Evolutionary conservation across 2,888 invertebrate genomes (phyloP).

Genomic region (Trachelus stipa): DNA sequence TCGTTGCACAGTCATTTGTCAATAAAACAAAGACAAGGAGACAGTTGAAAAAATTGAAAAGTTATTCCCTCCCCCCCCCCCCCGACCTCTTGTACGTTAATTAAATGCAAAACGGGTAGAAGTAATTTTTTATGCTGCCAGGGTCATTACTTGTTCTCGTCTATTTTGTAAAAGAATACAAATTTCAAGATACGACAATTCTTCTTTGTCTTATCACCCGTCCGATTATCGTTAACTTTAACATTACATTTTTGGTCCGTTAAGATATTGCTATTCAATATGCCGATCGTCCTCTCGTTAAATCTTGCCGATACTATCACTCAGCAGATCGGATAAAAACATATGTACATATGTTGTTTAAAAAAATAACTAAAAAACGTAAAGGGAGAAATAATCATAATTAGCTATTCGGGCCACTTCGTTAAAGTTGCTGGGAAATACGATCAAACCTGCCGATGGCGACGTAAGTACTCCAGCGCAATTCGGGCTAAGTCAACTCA

Average conservation of each 20-base stretch:
- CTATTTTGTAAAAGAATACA: background rate
- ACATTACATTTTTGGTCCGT: slow-evolving; percentile 48
- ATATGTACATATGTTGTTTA: background rate
- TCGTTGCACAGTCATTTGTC: slow-evolving; percentile 29
- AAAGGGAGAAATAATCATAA: background rate
- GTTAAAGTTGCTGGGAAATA: background rate
- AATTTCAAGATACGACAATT: background rate
- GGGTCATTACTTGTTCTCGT: background rate
- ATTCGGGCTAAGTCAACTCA: slow-evolving; percentile 49
- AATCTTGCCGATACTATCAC: background rate
- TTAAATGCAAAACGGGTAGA: background rate
- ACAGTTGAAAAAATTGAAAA: background rate
- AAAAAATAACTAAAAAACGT: background rate
- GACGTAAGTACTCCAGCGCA: slow-evolving; percentile 2
- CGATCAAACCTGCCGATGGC: background rate
- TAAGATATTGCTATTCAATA: slow-evolving; percentile 41
- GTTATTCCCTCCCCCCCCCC: too few relatives aligned
- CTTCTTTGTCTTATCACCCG: background rate
- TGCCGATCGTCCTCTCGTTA: slow-evolving; percentile 1
- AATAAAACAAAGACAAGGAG: background rate
- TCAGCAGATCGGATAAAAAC: background rate
- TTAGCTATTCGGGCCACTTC: background rate
- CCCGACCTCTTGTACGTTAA: background rate
- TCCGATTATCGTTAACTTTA: slow-evolving; percentile 18
- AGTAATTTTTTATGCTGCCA: background rate